Evolutionary conservation across 1,140 invertebrate genomes (phyloP), one percentile per base, ranked within the genome.

Genomic region (Diuraphis noxia): DNA sequence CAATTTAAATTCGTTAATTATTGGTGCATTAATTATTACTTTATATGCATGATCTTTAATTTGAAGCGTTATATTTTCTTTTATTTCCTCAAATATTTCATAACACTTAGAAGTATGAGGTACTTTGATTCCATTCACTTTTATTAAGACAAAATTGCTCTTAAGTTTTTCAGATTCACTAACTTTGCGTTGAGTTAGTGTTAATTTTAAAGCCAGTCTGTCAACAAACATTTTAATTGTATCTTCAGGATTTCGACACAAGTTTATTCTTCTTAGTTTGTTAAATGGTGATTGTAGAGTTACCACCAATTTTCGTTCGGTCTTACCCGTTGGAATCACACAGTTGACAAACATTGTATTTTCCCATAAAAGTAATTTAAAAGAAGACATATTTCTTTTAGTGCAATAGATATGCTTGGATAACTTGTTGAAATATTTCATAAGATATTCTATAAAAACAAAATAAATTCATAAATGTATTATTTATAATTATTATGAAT

Each of bases 351-450:
- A 91, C 43, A 91, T 52, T 9, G 6, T 9, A 38, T 91, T 82
- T 82, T 91, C 89, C 77, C 77, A 91, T 21, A 91, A 49, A 52
- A 13, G 9, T 81, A 82, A 38, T 82, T 91, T 91, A 38, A 82
- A 81, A 40, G 72, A 82, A 81, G 89, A 81, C 89, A 91, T 91
- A 7, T 38, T 19, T 91, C 89, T 91, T n/a, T 38, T 82, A 38
- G 21, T 49, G 40, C 4, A 82, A 81, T 21, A 41, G 23, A 34
- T 36, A 30, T 46, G 9, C 2, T 90, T 79, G 17, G 21, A 43
- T 34, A 90, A 90, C 23, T 79, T 79, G n/a, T 34, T 90, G 25
- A 90, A 79, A 25, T 34, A 79, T 36, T 79, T 77, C 88, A 90
- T 90, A 40, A 21, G 25, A 8, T 38, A n/a, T 17, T 63, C 49